These are phyloP conservation scores for Hanleya hanleyi DNA, from an alignment of 2,888 invertebrate species.

Conservation along the genomic window DNA sequence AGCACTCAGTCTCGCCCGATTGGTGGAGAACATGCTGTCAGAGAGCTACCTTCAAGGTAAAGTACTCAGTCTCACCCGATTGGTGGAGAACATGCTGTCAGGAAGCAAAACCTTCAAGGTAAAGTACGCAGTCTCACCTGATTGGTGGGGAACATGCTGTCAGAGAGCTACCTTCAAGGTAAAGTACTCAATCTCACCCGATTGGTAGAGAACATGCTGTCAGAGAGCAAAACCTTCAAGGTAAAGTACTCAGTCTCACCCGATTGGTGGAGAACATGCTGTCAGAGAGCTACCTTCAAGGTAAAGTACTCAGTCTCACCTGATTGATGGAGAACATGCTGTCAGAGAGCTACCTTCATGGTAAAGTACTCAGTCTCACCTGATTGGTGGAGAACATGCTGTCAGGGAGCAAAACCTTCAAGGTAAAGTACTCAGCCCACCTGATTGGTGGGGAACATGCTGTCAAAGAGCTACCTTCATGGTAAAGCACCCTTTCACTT, in stretches of 20 bases:
- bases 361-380: constrained; percentile 89
- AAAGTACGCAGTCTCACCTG: no score
- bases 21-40: constrained; percentile 94
- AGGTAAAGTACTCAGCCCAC: constrained; percentile 91
- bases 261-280: constrained; percentile 95
- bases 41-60: constrained; percentile 90
- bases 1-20: constrained; percentile 90
- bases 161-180: no score
- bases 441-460: constrained; percentile 94
- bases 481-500: no score
- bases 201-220: constrained; percentile 94
- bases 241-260: constrained; percentile 89
- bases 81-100: constrained; percentile 94
- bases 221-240: no score
- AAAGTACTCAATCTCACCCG: constrained; percentile 89
- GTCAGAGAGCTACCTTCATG: no score
- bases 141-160: no score
- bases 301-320: no score
- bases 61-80: constrained; percentile 90
- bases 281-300: constrained; percentile 89
- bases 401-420: constrained; percentile 88
- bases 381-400: constrained; percentile 95
- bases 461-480: constrained; percentile 89
- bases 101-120: no score
- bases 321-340: no score